Conservation (phyloP, 2,888 invertebrate genomes). For the Escarpia spicata region DNA sequence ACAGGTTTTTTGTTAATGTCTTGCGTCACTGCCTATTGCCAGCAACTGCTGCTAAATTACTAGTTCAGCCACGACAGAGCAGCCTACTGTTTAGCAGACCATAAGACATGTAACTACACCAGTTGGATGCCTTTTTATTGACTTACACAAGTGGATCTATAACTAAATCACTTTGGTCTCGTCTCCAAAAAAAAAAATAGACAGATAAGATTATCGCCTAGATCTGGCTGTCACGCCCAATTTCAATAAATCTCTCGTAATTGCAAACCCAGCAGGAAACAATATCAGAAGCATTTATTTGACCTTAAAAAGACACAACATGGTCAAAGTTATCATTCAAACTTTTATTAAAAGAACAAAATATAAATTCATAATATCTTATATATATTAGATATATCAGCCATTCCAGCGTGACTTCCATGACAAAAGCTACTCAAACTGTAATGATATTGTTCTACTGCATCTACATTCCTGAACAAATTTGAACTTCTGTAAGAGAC, state of each 20-base stretch:
- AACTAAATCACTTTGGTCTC: neutral
- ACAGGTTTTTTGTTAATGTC: too few relatives aligned
- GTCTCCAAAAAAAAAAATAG: neutral
- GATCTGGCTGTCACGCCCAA: neutral
- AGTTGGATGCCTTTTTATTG: neutral
- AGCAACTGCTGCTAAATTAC: neutral
- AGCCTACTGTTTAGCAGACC: neutral
- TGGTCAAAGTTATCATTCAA: neutral
- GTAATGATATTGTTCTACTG: too few relatives aligned
- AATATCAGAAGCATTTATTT: neutral
- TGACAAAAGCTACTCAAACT: too few relatives aligned
- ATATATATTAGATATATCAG: too few relatives aligned
- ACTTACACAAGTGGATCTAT: neutral
- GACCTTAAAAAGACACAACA: neutral
- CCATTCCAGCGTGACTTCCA: too few relatives aligned
- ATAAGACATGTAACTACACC: neutral
- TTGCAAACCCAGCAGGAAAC: neutral
- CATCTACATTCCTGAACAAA: too few relatives aligned
- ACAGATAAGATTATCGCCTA: neutral
- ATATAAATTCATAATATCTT: too few relatives aligned
- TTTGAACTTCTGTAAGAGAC: too few relatives aligned
- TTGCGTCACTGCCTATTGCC: too few relatives aligned
- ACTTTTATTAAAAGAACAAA: too few relatives aligned
- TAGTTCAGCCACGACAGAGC: neutral
- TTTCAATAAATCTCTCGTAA: neutral